Conservation (phyloP, 2,888 invertebrate species). For the Deilephila porcellus region DNA sequence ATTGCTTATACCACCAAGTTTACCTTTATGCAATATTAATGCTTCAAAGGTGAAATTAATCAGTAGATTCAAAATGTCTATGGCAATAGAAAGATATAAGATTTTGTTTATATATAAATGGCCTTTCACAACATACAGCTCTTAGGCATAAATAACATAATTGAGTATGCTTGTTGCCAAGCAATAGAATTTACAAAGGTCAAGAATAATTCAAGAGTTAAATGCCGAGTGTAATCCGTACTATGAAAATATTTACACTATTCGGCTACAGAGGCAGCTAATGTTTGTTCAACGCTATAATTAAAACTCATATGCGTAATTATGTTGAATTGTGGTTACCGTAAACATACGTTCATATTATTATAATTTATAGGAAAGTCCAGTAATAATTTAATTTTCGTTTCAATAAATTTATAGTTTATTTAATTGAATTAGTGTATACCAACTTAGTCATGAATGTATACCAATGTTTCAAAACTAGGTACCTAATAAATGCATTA, state of each 20-base stretch:
- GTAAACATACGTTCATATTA: background rate
- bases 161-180: background rate
- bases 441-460: too few relatives aligned
- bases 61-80: too few relatives aligned
- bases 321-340: slow-evolving; percentile 3
- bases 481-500: too few relatives aligned
- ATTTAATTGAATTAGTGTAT: too few relatives aligned
- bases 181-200: background rate
- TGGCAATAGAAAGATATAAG: too few relatives aligned
- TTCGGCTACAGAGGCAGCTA: slow-evolving; percentile 1
- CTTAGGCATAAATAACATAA: background rate
- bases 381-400: background rate
- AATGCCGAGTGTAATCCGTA: slow-evolving; percentile 6
- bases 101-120: too few relatives aligned
- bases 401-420: background rate
- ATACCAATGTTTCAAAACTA: too few relatives aligned
- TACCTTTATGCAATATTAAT: too few relatives aligned
- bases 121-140: too few relatives aligned
- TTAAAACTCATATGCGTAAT: slow-evolving; percentile 10
- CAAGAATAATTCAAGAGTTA: background rate
- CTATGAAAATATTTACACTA: slow-evolving; percentile 10
- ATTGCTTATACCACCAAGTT: too few relatives aligned
- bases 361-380: background rate
- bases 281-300: slow-evolving; percentile 10
- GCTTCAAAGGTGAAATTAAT: too few relatives aligned